Conservation (phyloP, 2,797 vertebrate genomes). For the Odontamblyopus rebecca region DNA sequence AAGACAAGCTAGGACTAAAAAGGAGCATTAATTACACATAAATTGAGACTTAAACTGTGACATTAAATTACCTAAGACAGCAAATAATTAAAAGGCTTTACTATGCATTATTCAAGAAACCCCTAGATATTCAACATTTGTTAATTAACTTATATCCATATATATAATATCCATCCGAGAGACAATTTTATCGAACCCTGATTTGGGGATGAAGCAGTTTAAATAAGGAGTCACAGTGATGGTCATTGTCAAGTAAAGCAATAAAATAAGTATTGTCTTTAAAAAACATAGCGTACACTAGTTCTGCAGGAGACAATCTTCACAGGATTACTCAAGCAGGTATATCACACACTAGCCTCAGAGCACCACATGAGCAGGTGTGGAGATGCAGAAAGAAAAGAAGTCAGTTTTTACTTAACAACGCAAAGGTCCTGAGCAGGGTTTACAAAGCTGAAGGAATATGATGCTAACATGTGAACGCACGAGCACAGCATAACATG, state of each 20-base stretch:
- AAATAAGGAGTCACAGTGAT: no score
- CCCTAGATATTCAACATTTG: no score
- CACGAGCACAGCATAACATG: neutral
- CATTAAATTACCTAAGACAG: neutral
- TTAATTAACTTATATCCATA: neutral
- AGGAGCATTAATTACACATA: slow-evolving; percentile 12
- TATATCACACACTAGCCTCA: neutral
- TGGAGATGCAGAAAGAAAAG: neutral
- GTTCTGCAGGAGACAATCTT: neutral
- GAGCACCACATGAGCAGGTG: neutral
- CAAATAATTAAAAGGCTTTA: neutral
- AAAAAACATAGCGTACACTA: neutral
- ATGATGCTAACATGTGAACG: no score
- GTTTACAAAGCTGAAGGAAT: no score
- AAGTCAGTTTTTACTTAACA: no score
- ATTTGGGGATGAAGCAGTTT: no score
- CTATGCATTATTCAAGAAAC: neutral
- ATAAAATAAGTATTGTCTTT: neutral
- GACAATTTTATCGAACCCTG: no score
- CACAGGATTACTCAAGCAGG: no score
- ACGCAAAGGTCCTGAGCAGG: no score
- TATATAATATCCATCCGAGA: neutral
- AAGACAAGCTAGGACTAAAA: slow-evolving; percentile 92
- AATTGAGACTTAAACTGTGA: neutral
- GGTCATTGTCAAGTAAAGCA: neutral